Evolutionary conservation across 2,888 invertebrate species (phyloP), one percentile per base, ranked within the genome.

Genomic region (Sphaeridia pumilis): DNA sequence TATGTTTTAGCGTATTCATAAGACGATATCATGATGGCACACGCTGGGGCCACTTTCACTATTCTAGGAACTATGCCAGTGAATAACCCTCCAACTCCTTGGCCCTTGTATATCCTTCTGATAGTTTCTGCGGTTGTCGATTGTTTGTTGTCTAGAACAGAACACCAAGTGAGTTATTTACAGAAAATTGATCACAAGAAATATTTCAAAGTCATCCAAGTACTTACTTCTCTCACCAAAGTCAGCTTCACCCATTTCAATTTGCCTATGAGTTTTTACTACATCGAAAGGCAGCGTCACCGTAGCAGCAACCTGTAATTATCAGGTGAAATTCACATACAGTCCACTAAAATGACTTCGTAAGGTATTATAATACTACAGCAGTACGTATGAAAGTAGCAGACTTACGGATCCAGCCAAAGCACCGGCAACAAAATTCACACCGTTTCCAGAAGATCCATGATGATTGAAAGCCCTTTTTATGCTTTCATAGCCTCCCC

Each of bases 1-100:
- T 86, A 87, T 55, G 79, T 75, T 71, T 99, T 99, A 62, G 90
- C 88, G 69, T 88, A 88, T 75, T 98, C 98, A 68, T 94, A 99
- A 1, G 90, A 84, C 2, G 92, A 86, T 63, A 99, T 95, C 98
- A 99, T 99, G 26, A 98, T 93, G 1, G 98, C 98, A 72, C 98
- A 99, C 0, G 98, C 94, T 2, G 97, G 97, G 10, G 94, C 90
- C 2, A 98, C 92, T 77, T 97, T 98, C 17, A 88, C 80, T 57
- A 98, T 74, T 58, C 98, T 76, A 1, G 98, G 98, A 12, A 84
- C 78, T 14, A 94, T 70, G 2, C 98, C 98, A 5, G 84, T 80
- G 68, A 84, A 88, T 41, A 89, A 69, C 2, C 88, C 88, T 58
- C 72, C 75, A 3, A 84, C 58, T 1, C 90, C 90, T 67, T 81